These are phyloP conservation scores for Hypotaenidia philippensis DNA, from an alignment of 2,797 vertebrate species.

Conservation along the genomic window DNA sequence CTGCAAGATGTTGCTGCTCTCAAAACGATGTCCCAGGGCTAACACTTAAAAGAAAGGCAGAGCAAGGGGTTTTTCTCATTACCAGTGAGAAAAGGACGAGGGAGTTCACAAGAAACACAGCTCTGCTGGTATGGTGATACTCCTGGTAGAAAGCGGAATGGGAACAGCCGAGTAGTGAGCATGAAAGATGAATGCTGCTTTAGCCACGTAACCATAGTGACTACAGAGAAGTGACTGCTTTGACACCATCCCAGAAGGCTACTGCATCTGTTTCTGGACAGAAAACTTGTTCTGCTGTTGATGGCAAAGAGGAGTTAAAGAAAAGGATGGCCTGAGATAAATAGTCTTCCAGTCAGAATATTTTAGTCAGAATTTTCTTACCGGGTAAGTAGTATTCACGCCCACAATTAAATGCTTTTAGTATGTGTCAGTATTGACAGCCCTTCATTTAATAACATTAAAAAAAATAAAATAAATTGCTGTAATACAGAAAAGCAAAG, in stretches of 20 bases:
- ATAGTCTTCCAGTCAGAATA: not conserved
- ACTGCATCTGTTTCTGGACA: not conserved
- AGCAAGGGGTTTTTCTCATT: fast-evolving
- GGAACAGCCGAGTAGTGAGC: not conserved
- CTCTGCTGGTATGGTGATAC: not conserved
- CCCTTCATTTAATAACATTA: not conserved
- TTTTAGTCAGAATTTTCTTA: not conserved
- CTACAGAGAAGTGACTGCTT: not conserved
- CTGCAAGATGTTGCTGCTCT: not conserved
- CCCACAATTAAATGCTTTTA: not conserved
- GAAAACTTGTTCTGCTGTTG: not conserved
- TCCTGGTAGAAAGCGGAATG: not conserved
- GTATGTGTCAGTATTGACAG: not conserved
- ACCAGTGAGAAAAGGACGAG: not conserved
- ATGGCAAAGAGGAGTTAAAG: not conserved
- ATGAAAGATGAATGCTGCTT: not conserved
- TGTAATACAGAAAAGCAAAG: not conserved
- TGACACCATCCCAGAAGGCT: not conserved
- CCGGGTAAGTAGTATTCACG: not conserved
- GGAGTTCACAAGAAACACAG: not conserved
- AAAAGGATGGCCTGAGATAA: not conserved
- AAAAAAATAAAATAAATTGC: not conserved
- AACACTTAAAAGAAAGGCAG: not conserved
- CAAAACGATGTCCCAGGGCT: not conserved
- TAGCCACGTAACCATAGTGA: not conserved